Percentiles rank a stretch among this genome's conserved stretches.
Conservation (phyloP, 1,140 invertebrate genomes). For the Bombus terrestris region DNA sequence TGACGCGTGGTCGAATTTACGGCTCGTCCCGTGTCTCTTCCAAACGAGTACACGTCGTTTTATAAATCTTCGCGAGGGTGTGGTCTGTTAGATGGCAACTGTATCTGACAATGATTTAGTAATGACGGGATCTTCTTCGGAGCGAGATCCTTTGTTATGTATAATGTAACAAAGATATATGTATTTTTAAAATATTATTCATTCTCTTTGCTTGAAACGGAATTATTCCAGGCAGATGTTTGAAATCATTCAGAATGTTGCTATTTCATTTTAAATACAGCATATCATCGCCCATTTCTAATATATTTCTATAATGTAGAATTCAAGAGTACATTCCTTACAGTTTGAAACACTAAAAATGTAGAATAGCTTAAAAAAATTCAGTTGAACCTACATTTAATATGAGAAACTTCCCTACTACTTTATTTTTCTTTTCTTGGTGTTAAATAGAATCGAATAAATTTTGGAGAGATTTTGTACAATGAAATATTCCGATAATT, state of each 20-base stretch:
- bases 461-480: background rate
- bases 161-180: background rate
- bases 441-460: background rate
- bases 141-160: no score
- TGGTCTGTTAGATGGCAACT: background rate
- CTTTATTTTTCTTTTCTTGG: background rate
- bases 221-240: background rate
- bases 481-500: background rate
- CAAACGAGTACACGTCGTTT: conserved; percentile 1
- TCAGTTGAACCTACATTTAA: no score
- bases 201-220: no score
- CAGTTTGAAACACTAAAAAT: no score
- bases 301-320: no score
- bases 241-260: no score
- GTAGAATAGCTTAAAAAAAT: no score
- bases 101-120: conserved; percentile 8
- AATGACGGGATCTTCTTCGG: background rate
- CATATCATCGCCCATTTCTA: no score
- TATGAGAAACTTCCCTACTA: no score
- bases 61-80: conserved; percentile 15
- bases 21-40: background rate
- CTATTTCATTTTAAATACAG: no score
- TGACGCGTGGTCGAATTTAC: conserved; percentile 10
- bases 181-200: background rate
- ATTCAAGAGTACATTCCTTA: no score